Percentiles rank a stretch among this genome's conserved stretches.
Conservation (phyloP, 2,113 vertebrate species). For the Pogonocichla stellata region DNA sequence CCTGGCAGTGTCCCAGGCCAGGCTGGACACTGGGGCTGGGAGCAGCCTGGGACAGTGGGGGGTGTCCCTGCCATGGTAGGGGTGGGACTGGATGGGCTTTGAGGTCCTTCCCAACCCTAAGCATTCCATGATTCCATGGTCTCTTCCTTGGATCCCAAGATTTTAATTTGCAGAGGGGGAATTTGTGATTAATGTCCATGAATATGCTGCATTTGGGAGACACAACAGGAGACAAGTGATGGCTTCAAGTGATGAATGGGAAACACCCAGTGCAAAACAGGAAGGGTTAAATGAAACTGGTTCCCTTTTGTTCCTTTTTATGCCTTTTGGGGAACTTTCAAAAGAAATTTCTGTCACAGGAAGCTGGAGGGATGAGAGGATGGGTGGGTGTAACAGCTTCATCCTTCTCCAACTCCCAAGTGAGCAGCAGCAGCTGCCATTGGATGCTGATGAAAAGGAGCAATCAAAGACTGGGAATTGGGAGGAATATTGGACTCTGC, state of each 20-base stretch:
- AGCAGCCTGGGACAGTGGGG: neutral
- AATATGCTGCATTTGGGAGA: neutral
- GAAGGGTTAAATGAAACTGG: constrained; percentile 18
- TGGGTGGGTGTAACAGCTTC: constrained; percentile 31
- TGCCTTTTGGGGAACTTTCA: constrained; percentile 44
- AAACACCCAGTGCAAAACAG: neutral
- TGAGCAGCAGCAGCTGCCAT: constrained; percentile 10
- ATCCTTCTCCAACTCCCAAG: constrained; percentile 21
- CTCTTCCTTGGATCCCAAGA: neutral
- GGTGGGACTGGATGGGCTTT: rapidly evolving
- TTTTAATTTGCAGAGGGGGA: neutral
- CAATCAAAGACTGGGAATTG: neutral
- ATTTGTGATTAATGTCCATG: neutral
- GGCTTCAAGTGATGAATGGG: neutral
- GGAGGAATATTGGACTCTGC: neutral
- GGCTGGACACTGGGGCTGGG: neutral
- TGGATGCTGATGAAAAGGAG: neutral
- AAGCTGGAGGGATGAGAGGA: constrained; percentile 31
- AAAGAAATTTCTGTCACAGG: neutral
- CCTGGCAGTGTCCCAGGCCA: neutral
- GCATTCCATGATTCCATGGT: neutral
- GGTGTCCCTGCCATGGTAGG: neutral
- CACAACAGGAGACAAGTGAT: neutral
- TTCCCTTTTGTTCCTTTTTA: constrained; percentile 13
- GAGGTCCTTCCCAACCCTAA: neutral